Percentiles rank a stretch among this genome's conserved stretches.
These are phyloP conservation scores for Callopanchax toddi DNA, from an alignment of 2,113 vertebrate genomes.

Conservation along the genomic window DNA sequence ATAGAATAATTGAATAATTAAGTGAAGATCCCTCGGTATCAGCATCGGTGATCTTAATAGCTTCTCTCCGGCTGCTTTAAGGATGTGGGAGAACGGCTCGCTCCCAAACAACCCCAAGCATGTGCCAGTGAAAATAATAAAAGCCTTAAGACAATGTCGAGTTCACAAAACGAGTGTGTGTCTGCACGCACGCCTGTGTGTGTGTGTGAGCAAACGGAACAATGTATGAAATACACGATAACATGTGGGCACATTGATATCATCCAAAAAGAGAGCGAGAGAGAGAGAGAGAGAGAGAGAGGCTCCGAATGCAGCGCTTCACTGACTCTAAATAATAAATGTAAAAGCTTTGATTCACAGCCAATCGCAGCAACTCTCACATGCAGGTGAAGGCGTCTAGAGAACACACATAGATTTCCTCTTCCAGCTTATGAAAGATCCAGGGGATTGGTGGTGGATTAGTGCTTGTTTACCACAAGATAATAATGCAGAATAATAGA, in stretches of 20 bases:
- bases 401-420: conserved; percentile 34
- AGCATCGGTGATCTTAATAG: conserved; percentile 39
- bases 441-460: conserved; percentile 52
- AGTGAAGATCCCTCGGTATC: conserved; percentile 25
- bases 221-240: background rate
- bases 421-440: conserved; percentile 40
- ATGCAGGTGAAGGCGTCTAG: conserved; percentile 33
- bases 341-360: conserved; percentile 44
- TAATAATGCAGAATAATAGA: conserved; percentile 44
- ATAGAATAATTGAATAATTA: conserved; percentile 30
- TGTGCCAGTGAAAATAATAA: conserved; percentile 26
- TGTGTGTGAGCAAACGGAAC: background rate
- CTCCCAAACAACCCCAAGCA: conserved; percentile 30
- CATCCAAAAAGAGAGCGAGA: conserved; percentile 4
- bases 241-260: conserved; percentile 11
- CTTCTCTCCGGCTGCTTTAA: conserved; percentile 24
- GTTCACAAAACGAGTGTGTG: conserved; percentile 15
- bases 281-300: background rate
- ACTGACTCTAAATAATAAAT: conserved; percentile 55
- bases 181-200: background rate
- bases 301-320: conserved; percentile 36
- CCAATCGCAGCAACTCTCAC: conserved; percentile 28
- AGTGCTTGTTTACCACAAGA: conserved; percentile 49
- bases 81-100: conserved; percentile 15
- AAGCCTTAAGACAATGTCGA: conserved; percentile 30